phyloP scores from a whole-genome alignment of 2,797 vertebrate genomes.

The Graptemys geographica region DNA sequence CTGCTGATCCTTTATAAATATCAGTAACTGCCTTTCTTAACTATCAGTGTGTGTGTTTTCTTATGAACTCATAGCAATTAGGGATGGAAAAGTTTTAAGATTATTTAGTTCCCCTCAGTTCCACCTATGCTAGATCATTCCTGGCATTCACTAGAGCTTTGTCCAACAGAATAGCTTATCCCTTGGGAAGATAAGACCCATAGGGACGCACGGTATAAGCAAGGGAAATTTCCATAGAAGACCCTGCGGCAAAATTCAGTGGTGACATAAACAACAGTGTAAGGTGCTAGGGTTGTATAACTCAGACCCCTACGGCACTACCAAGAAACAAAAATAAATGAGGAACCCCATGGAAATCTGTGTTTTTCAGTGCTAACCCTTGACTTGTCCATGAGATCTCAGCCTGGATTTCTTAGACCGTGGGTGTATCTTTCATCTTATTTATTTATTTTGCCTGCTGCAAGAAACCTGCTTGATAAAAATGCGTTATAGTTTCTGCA shows the following conservation, averaged over 20 bases:
- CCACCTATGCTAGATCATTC: neutral
- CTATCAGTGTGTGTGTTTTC: neutral
- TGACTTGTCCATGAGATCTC: neutral
- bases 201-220: neutral
- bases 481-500: neutral
- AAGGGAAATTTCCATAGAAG: neutral
- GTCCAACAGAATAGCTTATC: neutral
- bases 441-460: neutral
- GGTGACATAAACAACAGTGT: neutral
- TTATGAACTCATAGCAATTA: neutral
- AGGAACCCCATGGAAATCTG: neutral
- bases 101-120: neutral
- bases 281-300: neutral
- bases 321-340: neutral
- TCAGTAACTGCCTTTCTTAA: neutral
- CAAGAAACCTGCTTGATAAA: neutral
- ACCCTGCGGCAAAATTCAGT: neutral
- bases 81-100: neutral
- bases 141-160: neutral
- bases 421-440: neutral
- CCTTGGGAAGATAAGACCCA: neutral
- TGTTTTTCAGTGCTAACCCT: neutral
- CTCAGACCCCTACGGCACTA: neutral
- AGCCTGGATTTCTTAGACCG: neutral
- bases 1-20: neutral